A percentile compares a stretch with the other conserved stretches of the same genome.
phyloP scores from a whole-genome alignment of 2,888 invertebrate genomes.

The Drosophila algonquin region DNA sequence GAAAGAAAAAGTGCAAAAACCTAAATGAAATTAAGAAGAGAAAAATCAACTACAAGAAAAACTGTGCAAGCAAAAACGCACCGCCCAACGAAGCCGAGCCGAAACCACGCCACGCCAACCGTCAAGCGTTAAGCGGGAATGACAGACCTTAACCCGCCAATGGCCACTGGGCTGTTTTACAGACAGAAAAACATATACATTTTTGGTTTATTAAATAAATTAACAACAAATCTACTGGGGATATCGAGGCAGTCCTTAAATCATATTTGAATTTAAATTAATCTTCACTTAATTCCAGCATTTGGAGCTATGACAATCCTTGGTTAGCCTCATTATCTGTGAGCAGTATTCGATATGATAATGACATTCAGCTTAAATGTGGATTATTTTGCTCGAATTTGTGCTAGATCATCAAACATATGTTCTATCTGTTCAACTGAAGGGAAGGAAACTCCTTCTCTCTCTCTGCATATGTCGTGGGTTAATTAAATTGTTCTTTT shows the following conservation, averaged over 20 bases:
- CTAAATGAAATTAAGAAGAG: slow-evolving; percentile 15
- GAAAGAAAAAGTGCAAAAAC: slow-evolving; percentile 55
- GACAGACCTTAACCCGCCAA: slow-evolving; percentile 31
- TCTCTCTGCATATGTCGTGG: slow-evolving; percentile 16
- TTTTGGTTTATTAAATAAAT: too few species aligned
- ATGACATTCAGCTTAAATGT: too few species aligned
- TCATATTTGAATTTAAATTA: not conserved
- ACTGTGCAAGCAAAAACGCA: not conserved
- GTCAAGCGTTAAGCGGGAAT: slow-evolving; percentile 53
- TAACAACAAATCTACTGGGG: too few species aligned
- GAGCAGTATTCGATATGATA: too few species aligned
- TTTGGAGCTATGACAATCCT: not conserved
- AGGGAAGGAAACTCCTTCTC: not conserved
- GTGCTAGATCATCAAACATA: not conserved
- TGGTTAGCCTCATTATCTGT: not conserved
- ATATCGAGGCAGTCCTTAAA: too few species aligned
- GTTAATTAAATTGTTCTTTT: slow-evolving; percentile 19
- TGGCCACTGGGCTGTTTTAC: not conserved
- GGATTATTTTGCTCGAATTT: not conserved
- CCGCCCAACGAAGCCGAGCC: slow-evolving; percentile 32
- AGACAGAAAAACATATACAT: too few species aligned
- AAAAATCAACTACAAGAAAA: slow-evolving; percentile 19
- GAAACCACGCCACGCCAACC: slow-evolving; percentile 15
- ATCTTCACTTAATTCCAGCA: not conserved
- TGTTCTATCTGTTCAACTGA: too few species aligned